Conservation (phyloP, 1,140 invertebrate genomes). For the Melanaphis sacchari region DNA sequence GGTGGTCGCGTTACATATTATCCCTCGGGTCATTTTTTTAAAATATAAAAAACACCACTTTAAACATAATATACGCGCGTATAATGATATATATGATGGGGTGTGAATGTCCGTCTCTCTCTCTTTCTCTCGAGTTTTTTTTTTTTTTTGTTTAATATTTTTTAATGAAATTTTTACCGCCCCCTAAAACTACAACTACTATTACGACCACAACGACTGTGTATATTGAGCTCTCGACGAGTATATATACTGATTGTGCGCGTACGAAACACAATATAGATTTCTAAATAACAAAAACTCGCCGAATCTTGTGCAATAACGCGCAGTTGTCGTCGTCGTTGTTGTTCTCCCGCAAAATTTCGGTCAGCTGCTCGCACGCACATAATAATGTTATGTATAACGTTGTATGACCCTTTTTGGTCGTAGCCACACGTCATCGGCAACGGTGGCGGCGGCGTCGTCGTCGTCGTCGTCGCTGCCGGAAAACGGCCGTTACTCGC, state of each 20-base stretch:
- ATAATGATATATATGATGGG: constrained; percentile 18
- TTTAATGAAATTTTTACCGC: constrained; percentile 54
- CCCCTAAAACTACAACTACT: not conserved
- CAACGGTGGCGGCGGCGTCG: not conserved
- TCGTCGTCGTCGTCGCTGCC: not conserved
- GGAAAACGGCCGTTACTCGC: constrained; percentile 50
- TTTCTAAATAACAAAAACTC: constrained; percentile 45
- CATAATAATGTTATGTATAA: constrained; percentile 7
- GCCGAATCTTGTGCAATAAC: constrained; percentile 37
- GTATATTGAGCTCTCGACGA: not conserved
- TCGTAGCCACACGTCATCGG: not conserved
- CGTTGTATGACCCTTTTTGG: constrained; percentile 3
- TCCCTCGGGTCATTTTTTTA: constrained; percentile 48
- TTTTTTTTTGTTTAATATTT: constrained; percentile 46
- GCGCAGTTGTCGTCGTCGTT: not conserved
- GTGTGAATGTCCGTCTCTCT: constrained; percentile 13
- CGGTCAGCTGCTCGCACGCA: constrained; percentile 31
- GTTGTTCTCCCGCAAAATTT: constrained; percentile 17
- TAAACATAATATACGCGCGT: not conserved
- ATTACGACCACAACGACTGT: not conserved
- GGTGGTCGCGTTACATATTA: constrained; percentile 15
- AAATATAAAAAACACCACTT: constrained; percentile 27
- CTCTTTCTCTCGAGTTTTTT: not conserved
- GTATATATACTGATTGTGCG: not conserved
- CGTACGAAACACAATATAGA: constrained; percentile 22